Conservation (phyloP, 2,113 vertebrate species). For the Aptenodytes patagonicus region DNA sequence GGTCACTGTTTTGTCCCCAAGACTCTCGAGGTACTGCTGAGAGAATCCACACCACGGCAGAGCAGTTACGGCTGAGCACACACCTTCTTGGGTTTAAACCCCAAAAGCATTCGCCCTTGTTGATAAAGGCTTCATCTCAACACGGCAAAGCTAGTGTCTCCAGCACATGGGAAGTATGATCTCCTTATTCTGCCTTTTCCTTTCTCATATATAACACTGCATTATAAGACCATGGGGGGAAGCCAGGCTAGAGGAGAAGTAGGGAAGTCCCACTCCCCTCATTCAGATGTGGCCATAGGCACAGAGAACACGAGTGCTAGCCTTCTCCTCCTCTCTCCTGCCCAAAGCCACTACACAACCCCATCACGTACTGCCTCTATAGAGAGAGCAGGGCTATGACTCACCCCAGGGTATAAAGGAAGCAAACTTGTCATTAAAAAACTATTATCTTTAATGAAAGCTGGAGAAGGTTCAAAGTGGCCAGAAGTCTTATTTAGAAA, state of each 20-base stretch:
- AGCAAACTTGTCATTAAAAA: neutral
- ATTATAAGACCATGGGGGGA: neutral
- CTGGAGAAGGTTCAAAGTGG: neutral
- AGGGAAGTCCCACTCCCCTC: neutral
- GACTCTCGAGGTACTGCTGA: neutral
- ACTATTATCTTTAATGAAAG: neutral
- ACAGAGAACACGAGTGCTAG: neutral
- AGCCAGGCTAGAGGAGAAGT: neutral
- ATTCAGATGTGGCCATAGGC: neutral
- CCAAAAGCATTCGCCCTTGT: neutral
- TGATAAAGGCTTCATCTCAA: neutral
- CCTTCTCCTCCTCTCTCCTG: neutral
- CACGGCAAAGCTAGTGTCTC: neutral
- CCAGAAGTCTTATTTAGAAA: neutral
- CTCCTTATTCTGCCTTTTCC: neutral
- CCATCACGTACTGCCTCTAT: neutral
- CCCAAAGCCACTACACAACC: neutral
- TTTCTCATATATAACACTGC: neutral
- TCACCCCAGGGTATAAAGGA: neutral
- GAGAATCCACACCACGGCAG: neutral
- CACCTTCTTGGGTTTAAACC: neutral
- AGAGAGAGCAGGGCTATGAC: neutral
- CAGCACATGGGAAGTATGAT: neutral
- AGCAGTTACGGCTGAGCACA: neutral
- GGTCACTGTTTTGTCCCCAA: neutral